Conservation (phyloP, 2,888 invertebrate genomes). For the Mycalesis mineus region DNA sequence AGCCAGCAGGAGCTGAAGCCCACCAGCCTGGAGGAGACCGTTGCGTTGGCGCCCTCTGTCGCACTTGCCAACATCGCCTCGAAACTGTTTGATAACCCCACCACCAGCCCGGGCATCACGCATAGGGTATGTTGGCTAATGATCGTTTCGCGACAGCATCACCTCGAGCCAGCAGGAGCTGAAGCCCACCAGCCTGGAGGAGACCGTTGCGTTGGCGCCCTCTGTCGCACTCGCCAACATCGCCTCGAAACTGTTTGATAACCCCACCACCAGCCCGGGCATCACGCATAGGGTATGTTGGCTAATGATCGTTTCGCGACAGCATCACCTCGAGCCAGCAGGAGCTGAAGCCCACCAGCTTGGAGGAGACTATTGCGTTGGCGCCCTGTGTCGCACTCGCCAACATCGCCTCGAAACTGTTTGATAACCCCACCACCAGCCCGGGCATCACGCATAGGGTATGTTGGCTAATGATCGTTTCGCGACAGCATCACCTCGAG, state of each 20-base stretch:
- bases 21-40: constrained; percentile 56
- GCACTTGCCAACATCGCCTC: constrained; percentile 51
- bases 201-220: constrained; percentile 55
- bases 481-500: constrained; percentile 69
- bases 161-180: constrained; percentile 72
- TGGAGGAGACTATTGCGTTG: constrained; percentile 61
- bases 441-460: constrained; percentile 68
- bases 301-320: too few relatives aligned
- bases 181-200: constrained; percentile 55
- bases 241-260: constrained; percentile 56
- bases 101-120: constrained; percentile 60
- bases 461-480: constrained; percentile 13
- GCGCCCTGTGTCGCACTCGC: constrained; percentile 49
- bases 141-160: constrained; percentile 40
- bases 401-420: constrained; percentile 55
- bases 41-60: constrained; percentile 52
- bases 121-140: constrained; percentile 50
- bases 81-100: constrained; percentile 61
- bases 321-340: constrained; percentile 73
- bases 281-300: constrained; percentile 63
- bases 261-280: constrained; percentile 58
- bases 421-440: constrained; percentile 58
- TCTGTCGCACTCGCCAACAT: constrained; percentile 51
- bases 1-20: constrained; percentile 57
- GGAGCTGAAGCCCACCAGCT: constrained; percentile 51